These are phyloP conservation scores for Drosophila quadrilineata DNA, from an alignment of 1,140 invertebrate species.

Conservation along the genomic window DNA sequence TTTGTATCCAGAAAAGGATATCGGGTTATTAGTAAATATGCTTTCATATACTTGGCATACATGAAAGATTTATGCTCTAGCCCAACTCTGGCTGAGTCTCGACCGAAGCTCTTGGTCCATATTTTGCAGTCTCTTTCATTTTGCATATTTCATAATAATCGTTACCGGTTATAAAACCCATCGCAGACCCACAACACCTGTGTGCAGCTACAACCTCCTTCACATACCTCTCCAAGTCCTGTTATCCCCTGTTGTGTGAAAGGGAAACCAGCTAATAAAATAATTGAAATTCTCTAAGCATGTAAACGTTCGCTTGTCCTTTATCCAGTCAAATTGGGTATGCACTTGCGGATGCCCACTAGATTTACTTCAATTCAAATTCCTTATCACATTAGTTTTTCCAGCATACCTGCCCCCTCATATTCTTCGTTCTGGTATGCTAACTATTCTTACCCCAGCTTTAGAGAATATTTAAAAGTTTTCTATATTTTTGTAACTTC, in stretches of 20 bases:
- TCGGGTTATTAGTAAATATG: conserved; percentile 77
- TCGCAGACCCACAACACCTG: conserved; percentile 53
- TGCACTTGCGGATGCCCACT: conserved; percentile 22
- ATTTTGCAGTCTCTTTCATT: conserved; percentile 13
- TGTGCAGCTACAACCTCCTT: conserved; percentile 46
- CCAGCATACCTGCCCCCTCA: background rate
- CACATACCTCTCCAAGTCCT: conserved; percentile 30
- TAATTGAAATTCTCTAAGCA: conserved; percentile 74
- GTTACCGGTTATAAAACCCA: conserved; percentile 53
- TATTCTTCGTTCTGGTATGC: too few relatives aligned
- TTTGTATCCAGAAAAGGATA: conserved; percentile 57
- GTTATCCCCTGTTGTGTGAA: conserved; percentile 56
- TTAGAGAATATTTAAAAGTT: too few relatives aligned
- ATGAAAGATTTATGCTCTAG: conserved; percentile 70
- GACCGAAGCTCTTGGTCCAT: background rate
- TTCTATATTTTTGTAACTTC: too few relatives aligned
- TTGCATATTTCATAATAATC: conserved; percentile 75
- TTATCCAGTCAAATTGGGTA: conserved; percentile 8
- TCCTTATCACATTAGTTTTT: background rate
- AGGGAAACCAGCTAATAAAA: conserved; percentile 71
- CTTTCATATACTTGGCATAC: conserved; percentile 55
- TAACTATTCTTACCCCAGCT: too few relatives aligned
- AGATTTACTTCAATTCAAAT: conserved; percentile 31
- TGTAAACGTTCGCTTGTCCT: conserved; percentile 22
- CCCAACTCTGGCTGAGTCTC: conserved; percentile 21